phyloP scores from a whole-genome alignment of 53 echinoderm and acorn worm genomes.

The Echinometra lucunter region DNA sequence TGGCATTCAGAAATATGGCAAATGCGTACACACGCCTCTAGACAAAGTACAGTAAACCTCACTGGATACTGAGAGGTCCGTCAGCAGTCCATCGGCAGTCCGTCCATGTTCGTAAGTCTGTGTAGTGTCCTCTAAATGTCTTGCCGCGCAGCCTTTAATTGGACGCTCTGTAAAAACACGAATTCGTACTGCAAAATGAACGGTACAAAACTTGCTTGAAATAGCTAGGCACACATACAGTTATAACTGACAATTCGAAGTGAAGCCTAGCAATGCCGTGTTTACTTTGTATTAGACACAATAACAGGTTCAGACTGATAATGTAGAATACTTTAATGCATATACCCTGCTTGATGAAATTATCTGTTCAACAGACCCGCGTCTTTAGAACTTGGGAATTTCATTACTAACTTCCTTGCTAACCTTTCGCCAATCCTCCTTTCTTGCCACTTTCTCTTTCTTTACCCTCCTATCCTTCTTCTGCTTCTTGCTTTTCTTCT shows the following conservation, averaged over 20 bases:
- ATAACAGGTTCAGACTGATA: background rate
- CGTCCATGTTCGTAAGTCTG: no score
- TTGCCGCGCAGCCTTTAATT: no score
- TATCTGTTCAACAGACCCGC: background rate
- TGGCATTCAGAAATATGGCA: no score
- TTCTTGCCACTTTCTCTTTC: background rate
- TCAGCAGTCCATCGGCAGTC: no score
- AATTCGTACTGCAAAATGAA: no score
- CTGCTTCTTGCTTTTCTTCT: background rate
- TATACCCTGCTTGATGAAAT: background rate
- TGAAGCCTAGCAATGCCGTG: background rate
- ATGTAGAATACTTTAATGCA: background rate
- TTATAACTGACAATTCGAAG: background rate
- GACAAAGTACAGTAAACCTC: no score
- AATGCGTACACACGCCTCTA: no score
- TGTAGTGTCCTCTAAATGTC: no score
- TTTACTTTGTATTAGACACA: background rate
- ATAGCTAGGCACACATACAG: no score
- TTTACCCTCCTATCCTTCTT: background rate
- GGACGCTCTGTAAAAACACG: no score
- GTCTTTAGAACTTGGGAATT: background rate
- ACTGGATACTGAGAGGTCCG: no score
- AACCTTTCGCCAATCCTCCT: background rate
- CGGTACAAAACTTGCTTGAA: no score
- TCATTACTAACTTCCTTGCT: constrained; percentile 31